Conservation (phyloP, 2,113 vertebrate species). For the Rhynchopsitta pachyrhyncha region DNA sequence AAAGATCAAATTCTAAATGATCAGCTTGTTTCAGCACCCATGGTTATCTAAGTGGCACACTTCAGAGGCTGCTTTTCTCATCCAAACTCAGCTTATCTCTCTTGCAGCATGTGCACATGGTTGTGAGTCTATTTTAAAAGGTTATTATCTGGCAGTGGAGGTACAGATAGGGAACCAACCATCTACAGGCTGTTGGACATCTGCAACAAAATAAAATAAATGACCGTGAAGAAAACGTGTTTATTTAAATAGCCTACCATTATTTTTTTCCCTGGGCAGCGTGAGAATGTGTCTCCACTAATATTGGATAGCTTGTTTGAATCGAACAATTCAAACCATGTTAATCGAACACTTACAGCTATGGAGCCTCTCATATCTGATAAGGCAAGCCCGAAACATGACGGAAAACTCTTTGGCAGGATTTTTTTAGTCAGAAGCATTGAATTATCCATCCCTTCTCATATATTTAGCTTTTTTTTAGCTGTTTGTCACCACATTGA, state of each 20-base stretch:
- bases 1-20: background rate
- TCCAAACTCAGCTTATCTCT: background rate
- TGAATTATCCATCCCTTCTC: background rate
- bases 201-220: background rate
- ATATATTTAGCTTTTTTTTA: background rate
- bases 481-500: background rate
- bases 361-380: background rate
- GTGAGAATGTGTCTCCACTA: background rate
- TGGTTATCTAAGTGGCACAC: background rate
- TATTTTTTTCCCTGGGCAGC: background rate
- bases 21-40: background rate
- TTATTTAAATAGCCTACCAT: background rate
- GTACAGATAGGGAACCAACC: background rate
- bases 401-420: background rate
- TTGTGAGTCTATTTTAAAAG: constrained; percentile 7
- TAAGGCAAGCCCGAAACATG: background rate
- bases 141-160: background rate
- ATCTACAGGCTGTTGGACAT: background rate
- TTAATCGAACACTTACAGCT: background rate
- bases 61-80: background rate
- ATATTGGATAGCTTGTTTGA: background rate
- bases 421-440: background rate
- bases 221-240: background rate
- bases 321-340: background rate
- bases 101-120: background rate